These are phyloP conservation scores for Aramus guarauna DNA, from an alignment of 2,113 vertebrate species.

Conservation along the genomic window DNA sequence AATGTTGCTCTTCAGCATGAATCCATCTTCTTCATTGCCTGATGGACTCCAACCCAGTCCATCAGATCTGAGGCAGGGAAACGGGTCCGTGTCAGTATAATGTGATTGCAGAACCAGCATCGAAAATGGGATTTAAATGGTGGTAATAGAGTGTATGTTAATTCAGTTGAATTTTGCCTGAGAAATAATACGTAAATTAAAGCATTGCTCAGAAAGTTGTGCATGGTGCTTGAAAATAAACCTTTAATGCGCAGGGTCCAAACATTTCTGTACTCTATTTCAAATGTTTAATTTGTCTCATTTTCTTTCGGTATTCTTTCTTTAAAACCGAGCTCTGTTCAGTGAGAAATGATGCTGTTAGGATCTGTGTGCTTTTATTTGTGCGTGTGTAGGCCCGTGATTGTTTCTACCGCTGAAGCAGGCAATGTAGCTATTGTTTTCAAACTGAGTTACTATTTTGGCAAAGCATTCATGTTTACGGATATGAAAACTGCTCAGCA, in stretches of 20 bases:
- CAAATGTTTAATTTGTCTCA: background rate
- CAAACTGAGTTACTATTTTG: background rate
- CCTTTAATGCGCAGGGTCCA: background rate
- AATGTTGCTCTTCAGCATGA: background rate
- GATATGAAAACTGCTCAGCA: background rate
- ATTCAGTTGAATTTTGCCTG: conserved; percentile 54
- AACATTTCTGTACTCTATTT: background rate
- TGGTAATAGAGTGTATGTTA: conserved; percentile 21
- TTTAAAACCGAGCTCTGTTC: background rate
- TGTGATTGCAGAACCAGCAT: background rate
- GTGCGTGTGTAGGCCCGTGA: background rate
- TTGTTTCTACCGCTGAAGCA: background rate
- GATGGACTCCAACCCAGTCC: background rate
- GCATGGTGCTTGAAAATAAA: background rate
- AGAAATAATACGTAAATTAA: conserved; percentile 40
- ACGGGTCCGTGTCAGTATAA: background rate
- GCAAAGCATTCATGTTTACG: background rate
- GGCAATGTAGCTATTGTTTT: background rate
- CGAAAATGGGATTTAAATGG: conserved; percentile 45
- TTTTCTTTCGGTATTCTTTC: background rate
- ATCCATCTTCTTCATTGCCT: background rate
- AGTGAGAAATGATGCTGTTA: background rate
- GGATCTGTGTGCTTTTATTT: background rate
- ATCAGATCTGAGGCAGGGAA: background rate
- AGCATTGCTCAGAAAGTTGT: conserved; percentile 15